Percentiles rank a stretch among this genome's conserved stretches.
Conservation (phyloP, 2,888 invertebrate genomes). For the Nezara viridula region DNA sequence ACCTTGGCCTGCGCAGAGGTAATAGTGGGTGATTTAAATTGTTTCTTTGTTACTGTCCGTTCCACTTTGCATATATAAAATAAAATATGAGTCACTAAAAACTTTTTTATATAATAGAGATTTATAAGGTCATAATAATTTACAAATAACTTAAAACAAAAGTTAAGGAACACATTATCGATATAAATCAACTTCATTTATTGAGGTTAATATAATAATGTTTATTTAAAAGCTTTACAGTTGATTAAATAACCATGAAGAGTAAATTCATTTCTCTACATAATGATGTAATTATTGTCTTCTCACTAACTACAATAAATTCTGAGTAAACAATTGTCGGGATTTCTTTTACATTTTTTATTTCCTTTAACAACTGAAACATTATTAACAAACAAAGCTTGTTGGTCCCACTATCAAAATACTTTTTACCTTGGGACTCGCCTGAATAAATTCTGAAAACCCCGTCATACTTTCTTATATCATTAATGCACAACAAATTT, state of each 20-base stretch:
- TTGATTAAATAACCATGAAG: conserved; percentile 15
- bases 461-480: neutral
- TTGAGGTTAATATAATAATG: conserved; percentile 3
- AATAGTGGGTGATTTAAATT: no score
- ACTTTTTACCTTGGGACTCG: conserved; percentile 39
- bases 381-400: conserved; percentile 31
- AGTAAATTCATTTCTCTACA: neutral
- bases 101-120: no score
- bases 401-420: conserved; percentile 46
- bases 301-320: conserved; percentile 44
- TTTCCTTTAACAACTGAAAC: neutral
- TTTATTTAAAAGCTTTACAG: conserved; percentile 47
- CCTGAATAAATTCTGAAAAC: conserved; percentile 28
- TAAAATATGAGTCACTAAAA: no score
- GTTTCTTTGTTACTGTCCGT: no score
- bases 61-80: no score
- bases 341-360: neutral
- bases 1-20: no score
- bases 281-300: conserved; percentile 31
- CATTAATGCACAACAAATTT: conserved; percentile 22
- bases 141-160: no score
- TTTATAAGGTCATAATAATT: no score
- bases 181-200: conserved; percentile 25
- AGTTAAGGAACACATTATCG: neutral
- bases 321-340: conserved; percentile 3